Evolutionary conservation across 2,113 vertebrate genomes (phyloP), one percentile per base, ranked within the genome.

Genomic region (Spea multiplicata): DNA sequence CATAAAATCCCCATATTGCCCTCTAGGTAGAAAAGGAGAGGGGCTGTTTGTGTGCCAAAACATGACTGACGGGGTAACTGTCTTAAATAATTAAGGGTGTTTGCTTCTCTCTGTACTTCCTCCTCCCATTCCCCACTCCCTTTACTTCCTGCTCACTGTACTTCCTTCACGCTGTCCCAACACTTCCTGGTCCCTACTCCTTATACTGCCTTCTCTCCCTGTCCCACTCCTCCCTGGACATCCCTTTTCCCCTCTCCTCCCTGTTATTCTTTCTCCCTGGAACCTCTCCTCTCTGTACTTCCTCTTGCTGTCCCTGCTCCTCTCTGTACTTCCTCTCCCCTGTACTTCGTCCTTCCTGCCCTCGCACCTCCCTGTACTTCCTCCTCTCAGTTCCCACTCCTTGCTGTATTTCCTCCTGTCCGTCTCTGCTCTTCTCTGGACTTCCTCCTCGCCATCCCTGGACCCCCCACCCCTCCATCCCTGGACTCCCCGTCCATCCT

Each of bases 1-100:
- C 76, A 73, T 74, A 64, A 4, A 10, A 45, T 66, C 53, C 76
- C 45, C 61, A 16, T 45, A 44, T 9, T 8, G 44, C 81, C 53
- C 65, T 50, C 66, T 44, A 67, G 44, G 50, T 30, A 59, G n/a
- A 79, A 71, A 59, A 57, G 76, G 70, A 61, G 47, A 64, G 65
- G 68, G 49, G 0, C 0, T 50, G 48, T 65, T 67, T 61, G 49
- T 77, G 82, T 83, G 84, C 84, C 82, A 86, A 82, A 85, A 75
- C 47, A 72, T 16, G 4, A 44, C 77, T 16, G 53, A 74, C 74
- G 70, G 49, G 55, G 10, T 59, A 13, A 48, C 49, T 44, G 49
- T 67, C 49, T 73, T 49, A 44, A 30, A 30, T 73, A 12, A 1
- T n/a, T 8, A 59, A 14, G 4, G 49, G 44, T 47, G 49, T 64